Evolutionary conservation across 64 coral and sea anemone genomes (phyloP).

Genomic region (Acropora yongei): DNA sequence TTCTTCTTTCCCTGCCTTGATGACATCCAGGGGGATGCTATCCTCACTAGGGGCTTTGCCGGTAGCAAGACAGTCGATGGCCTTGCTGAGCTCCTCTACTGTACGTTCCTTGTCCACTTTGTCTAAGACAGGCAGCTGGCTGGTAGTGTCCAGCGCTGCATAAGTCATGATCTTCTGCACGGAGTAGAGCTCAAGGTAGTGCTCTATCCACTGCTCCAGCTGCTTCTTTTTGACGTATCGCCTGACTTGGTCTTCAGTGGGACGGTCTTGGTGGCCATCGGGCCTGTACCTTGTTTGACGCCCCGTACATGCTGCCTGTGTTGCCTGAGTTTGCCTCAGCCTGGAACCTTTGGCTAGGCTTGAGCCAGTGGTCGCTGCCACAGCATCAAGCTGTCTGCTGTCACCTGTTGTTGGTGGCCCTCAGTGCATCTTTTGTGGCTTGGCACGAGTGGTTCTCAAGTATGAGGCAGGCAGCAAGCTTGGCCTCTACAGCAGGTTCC

Average conservation of each 20-base stretch:
- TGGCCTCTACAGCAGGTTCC: no score
- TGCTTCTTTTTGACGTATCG: not conserved
- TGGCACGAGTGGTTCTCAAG: no score
- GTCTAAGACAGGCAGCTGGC: not conserved
- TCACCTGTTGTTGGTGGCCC: not conserved
- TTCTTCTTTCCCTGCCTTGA: not conserved
- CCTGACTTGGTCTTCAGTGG: constrained; percentile 31
- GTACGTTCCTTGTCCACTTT: not conserved
- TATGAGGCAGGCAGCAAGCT: no score
- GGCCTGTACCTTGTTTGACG: not conserved
- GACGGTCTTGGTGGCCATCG: constrained; percentile 12
- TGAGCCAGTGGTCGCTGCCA: constrained; percentile 47
- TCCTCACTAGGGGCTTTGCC: not conserved
- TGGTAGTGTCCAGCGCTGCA: not conserved
- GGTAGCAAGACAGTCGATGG: not conserved
- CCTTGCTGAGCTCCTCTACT: not conserved
- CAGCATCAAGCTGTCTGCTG: constrained; percentile 7
- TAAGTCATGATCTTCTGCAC: not conserved
- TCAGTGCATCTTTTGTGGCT: no score
- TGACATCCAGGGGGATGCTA: not conserved
- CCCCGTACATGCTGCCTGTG: constrained; percentile 39
- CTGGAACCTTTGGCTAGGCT: constrained; percentile 36
- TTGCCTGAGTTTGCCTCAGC: constrained; percentile 26
- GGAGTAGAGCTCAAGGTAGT: not conserved
- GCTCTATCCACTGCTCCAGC: constrained; percentile 19